Conservation (phyloP, 2,888 invertebrate genomes). For the Plagiodera versicolora region DNA sequence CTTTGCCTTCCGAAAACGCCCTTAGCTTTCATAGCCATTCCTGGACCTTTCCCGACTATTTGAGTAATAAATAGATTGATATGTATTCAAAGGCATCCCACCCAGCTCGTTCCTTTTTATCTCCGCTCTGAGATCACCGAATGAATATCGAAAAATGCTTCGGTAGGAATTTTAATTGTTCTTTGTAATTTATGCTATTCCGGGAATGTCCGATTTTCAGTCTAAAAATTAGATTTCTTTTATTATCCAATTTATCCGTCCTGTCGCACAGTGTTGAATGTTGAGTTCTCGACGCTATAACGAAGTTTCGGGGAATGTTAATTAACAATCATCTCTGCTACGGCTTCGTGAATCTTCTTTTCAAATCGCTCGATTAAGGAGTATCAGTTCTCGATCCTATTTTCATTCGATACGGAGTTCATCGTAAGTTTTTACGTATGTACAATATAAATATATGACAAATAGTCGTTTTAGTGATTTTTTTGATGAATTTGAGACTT, state of each 20-base stretch:
- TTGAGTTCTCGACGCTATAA: slow-evolving; percentile 31
- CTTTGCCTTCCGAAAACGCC: too few species aligned
- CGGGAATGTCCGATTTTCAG: slow-evolving; percentile 12
- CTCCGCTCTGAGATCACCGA: background rate
- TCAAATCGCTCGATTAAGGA: background rate
- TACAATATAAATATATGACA: too few species aligned
- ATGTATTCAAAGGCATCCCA: background rate
- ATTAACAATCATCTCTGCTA: slow-evolving; percentile 24
- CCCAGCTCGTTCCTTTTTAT: background rate
- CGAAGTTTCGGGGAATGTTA: slow-evolving; percentile 35
- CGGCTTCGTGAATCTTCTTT: background rate
- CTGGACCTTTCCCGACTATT: too few species aligned
- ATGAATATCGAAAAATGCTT: background rate
- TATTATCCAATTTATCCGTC: slow-evolving; percentile 33
- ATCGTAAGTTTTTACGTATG: too few species aligned
- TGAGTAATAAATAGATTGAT: too few species aligned
- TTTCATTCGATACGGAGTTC: too few species aligned
- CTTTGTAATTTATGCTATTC: background rate
- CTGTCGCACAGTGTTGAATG: slow-evolving; percentile 33
- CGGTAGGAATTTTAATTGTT: background rate
- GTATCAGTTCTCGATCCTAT: background rate
- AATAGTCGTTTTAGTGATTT: too few species aligned
- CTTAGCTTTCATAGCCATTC: too few species aligned
- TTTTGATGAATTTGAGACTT: too few species aligned
- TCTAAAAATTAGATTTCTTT: slow-evolving; percentile 35